Evolutionary conservation across 2,888 invertebrate genomes (phyloP).

Genomic region (Drosophila histrio): DNA sequence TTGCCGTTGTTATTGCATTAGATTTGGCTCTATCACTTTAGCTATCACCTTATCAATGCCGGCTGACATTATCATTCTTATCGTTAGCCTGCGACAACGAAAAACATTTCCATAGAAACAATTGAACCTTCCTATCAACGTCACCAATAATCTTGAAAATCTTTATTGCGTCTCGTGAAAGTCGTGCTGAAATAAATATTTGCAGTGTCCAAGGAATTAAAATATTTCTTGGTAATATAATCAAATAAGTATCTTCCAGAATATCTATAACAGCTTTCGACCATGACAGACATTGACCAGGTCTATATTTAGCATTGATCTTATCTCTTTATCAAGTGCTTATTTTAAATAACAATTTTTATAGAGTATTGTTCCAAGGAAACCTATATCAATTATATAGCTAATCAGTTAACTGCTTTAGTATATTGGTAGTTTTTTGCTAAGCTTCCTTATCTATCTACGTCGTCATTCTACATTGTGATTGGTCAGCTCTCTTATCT

Average conservation of each 20-base stretch:
- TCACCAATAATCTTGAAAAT: conserved; percentile 9
- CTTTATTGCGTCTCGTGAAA: conserved; percentile 9
- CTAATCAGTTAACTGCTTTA: conserved; percentile 12
- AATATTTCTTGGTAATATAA: background rate
- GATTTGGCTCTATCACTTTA: conserved; percentile 44
- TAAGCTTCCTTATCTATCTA: background rate
- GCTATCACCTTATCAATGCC: conserved; percentile 39
- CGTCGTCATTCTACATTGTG: conserved; percentile 10
- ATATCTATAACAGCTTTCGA: background rate
- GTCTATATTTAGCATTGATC: conserved; percentile 9
- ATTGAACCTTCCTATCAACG: conserved; percentile 8
- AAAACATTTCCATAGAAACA: conserved; percentile 43
- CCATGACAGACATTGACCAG: background rate
- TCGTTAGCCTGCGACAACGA: conserved; percentile 16
- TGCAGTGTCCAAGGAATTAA: background rate
- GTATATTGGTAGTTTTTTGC: background rate
- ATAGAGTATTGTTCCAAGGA: conserved; percentile 9
- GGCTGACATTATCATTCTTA: conserved; percentile 34
- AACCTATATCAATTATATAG: conserved; percentile 9
- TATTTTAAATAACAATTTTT: conserved; percentile 16
- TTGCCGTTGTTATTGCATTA: conserved; percentile 36
- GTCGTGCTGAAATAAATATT: background rate
- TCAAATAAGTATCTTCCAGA: background rate
- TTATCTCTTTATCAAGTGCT: conserved; percentile 9
- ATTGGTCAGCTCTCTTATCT: conserved; percentile 31